Evolutionary conservation across 2,888 invertebrate species (phyloP).

Genomic region (Hyppa rectilinea): DNA sequence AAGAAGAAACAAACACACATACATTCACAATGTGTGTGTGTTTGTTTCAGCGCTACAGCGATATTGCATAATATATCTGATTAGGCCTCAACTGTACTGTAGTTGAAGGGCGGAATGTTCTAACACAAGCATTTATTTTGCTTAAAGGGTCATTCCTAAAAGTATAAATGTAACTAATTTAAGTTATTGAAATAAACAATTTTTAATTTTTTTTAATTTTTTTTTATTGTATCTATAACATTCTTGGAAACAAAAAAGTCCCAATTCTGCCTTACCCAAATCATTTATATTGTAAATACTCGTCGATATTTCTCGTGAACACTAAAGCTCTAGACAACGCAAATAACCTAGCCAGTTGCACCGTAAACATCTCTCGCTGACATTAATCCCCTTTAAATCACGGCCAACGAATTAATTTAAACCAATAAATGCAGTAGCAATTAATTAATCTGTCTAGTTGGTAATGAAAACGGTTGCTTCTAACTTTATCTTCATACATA

Average conservation of each 20-base stretch:
- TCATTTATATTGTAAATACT: neutral
- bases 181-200: no score
- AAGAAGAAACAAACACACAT: no score
- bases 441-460: constrained; percentile 16
- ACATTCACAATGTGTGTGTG: no score
- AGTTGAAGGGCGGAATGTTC: no score
- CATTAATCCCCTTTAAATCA: constrained; percentile 38
- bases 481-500: neutral
- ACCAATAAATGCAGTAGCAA: constrained; percentile 38
- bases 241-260: neutral
- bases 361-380: neutral
- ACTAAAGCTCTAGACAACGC: neutral
- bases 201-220: no score
- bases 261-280: neutral
- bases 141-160: no score
- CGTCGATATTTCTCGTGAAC: neutral
- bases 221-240: no score
- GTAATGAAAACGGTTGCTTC: constrained; percentile 17
- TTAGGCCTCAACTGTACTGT: no score
- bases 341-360: neutral
- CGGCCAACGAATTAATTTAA: constrained; percentile 39
- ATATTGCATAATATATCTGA: no score
- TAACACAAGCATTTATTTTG: no score
- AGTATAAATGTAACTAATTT: no score
- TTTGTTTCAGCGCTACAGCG: no score